Percentiles rank a stretch among this genome's conserved stretches.
Conservation (phyloP, 2,888 invertebrate species). For the Polietes domitor region DNA sequence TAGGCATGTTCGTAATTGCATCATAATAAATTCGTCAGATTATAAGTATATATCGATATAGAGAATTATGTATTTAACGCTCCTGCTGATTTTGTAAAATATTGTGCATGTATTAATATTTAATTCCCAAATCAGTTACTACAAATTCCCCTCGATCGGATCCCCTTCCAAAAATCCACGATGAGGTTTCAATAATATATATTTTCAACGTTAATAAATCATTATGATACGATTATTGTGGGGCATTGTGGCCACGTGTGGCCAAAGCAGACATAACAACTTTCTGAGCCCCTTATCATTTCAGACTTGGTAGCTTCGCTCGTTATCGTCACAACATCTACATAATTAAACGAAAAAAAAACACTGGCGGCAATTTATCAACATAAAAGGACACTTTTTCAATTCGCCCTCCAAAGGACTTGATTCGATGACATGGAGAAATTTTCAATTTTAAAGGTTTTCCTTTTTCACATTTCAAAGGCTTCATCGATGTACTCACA, state of each 20-base stretch:
- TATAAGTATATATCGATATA: no score
- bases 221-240: constrained; percentile 10
- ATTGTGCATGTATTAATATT: constrained; percentile 33
- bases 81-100: no score
- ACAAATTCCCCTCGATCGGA: neutral
- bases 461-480: constrained; percentile 31
- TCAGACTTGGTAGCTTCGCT: neutral
- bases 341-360: neutral
- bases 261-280: neutral
- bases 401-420: constrained; percentile 14
- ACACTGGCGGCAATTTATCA: constrained; percentile 31
- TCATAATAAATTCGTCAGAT: no score
- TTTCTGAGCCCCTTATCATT: neutral
- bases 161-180: neutral
- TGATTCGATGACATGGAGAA: constrained; percentile 20
- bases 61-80: no score
- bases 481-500: constrained; percentile 29
- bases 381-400: constrained; percentile 32
- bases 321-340: constrained; percentile 4
- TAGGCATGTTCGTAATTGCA: no score
- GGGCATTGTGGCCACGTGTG: neutral
- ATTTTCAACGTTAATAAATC: constrained; percentile 8
- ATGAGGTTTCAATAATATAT: neutral
- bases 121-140: constrained; percentile 25
- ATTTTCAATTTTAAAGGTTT: constrained; percentile 42